Base-by-base conservation (phyloP, 1,140 invertebrate genomes). In the Orussus abietinus region DNA sequence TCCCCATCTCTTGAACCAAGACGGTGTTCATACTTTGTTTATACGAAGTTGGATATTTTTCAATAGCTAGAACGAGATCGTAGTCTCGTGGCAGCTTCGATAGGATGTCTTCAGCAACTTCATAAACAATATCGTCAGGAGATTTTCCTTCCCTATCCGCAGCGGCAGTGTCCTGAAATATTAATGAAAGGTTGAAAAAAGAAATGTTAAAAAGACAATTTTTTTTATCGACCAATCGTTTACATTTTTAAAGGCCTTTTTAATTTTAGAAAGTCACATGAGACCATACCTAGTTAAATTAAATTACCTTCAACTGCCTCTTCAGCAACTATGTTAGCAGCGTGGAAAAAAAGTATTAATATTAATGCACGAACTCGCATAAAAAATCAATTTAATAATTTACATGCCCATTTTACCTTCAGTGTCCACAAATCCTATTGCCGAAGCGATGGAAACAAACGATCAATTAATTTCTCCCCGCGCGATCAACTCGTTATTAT, bases 11-110 rank as follows among this genome's bases (percentile, higher is more conserved):
- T 72, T 96, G 92, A 1, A 95, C 87, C 38, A 96, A 75, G 7
- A 96, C 92, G n/a, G 90, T 92, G 64, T 92, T 92, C 88, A 93
- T 90, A 47, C 87, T 90, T 68, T 92, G 89, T 62, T 84, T 75
- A 72, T 95, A 84, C 15, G 77, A 68, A 17, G 89, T 88, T 25
- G 92, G 84, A 75, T 89, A 89, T 74, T 85, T 82, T 62, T 79
- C 66, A 68, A 84, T 60, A 46, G 84, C 75, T 29, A 75, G 62
- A 49, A 84, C 75, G 31, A 87, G 69, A 71, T 90, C 79, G 74
- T 83, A 87, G 68, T 86, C 77, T 45, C 73, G 59, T 0, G 92
- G 93, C 17, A 96, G 69, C 51, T 83, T 85, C 2, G 74, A 71
- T 11, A 90, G 67, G 46, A 90, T 81, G 58, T 88, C 85, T 26